phyloP scores from a whole-genome alignment of 2,888 invertebrate species.

The Euproctis similis region DNA sequence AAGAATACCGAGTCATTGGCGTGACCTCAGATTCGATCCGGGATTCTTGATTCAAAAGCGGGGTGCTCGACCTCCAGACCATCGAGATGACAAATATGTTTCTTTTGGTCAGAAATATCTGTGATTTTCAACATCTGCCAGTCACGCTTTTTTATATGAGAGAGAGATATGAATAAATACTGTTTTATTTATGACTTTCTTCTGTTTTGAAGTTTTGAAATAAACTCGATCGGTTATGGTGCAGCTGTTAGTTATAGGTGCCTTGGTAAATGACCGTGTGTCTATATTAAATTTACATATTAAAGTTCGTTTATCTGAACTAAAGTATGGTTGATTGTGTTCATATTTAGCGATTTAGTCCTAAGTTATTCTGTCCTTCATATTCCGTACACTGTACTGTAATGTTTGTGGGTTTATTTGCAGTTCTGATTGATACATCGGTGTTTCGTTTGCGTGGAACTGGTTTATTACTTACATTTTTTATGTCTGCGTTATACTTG shows the following conservation, averaged over 20 bases:
- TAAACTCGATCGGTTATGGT: constrained; percentile 22
- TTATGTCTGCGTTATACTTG: no score
- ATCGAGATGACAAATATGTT: no score
- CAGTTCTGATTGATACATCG: no score
- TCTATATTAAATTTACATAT: not conserved
- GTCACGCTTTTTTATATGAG: constrained; percentile 7
- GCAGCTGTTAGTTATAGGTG: constrained; percentile 11
- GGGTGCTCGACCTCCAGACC: no score
- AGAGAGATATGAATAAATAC: constrained; percentile 23
- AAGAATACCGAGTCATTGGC: no score
- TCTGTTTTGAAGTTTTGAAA: constrained; percentile 33
- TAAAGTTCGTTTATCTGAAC: not conserved
- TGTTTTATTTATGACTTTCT: constrained; percentile 26
- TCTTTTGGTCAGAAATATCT: no score
- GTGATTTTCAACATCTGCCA: constrained; percentile 7
- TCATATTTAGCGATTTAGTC: constrained; percentile 24
- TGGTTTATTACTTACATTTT: no score
- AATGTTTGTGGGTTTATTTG: constrained; percentile 31
- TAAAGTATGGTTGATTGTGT: constrained; percentile 22
- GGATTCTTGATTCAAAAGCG: no score
- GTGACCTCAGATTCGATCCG: no score
- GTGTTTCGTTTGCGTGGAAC: no score
- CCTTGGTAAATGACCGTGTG: not conserved
- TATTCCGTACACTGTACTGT: constrained; percentile 21
- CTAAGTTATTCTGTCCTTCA: constrained; percentile 16